Percentiles rank a stretch among this genome's conserved stretches.
Evolutionary conservation across 2,888 invertebrate genomes (phyloP).

Genomic region (Lissonota sp.): DNA sequence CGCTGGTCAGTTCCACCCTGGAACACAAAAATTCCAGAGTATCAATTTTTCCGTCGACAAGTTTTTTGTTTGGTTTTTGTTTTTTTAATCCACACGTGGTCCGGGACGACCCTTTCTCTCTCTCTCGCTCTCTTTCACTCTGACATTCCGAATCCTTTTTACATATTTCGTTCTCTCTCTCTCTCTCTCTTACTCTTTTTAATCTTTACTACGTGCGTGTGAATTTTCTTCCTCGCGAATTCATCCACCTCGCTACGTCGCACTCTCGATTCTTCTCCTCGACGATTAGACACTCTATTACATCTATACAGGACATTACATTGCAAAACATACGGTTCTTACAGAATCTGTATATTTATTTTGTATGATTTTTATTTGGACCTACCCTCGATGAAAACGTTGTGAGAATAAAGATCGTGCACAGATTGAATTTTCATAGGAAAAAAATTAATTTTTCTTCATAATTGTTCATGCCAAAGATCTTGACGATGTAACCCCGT

Average conservation of each 20-base stretch:
- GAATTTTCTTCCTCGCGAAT: constrained; percentile 39
- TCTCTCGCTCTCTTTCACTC: constrained; percentile 56
- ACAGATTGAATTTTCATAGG: constrained; percentile 18
- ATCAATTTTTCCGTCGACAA: constrained; percentile 64
- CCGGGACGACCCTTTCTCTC: constrained; percentile 61
- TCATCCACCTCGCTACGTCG: constrained; percentile 59
- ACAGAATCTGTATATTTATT: constrained; percentile 21
- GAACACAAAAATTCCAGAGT: constrained; percentile 84
- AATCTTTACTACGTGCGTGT: constrained; percentile 31
- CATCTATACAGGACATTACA: constrained; percentile 25
- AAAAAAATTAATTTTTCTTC: background rate
- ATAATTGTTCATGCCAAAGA: background rate
- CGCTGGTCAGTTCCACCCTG: constrained; percentile 84
- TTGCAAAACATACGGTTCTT: constrained; percentile 27
- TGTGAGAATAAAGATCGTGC: constrained; percentile 32
- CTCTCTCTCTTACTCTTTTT: constrained; percentile 21
- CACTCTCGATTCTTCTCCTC: constrained; percentile 46
- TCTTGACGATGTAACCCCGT: background rate
- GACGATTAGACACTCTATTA: constrained; percentile 43
- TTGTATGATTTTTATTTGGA: background rate
- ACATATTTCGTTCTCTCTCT: constrained; percentile 19
- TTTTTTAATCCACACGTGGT: constrained; percentile 62
- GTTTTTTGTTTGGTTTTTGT: constrained; percentile 54
- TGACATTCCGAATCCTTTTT: constrained; percentile 56
- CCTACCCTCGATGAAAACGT: constrained; percentile 57